Evolutionary conservation across 2,113 vertebrate species (phyloP), one percentile per base, ranked within the genome.

Genomic region (Aspiorhynchus laticeps): DNA sequence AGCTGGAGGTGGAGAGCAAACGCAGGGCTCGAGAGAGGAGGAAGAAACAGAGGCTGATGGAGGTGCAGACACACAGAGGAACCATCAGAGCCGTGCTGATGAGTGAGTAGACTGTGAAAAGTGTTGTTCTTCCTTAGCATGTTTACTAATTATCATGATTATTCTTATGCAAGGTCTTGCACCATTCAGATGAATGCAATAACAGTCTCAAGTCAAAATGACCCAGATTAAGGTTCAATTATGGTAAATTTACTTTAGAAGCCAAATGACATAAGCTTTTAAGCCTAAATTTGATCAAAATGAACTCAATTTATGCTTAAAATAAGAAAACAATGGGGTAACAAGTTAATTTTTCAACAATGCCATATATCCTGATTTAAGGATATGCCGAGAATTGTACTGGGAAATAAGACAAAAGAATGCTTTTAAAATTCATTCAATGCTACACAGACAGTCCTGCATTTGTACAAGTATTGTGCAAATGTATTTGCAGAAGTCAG

Each of bases 41-140:
- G 88, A 95, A 93, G 93, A 95, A 91, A 21, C 94, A 95, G 90
- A 93, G 94, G 85, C 91, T 93, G 87, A 94, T 94, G 92, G 95
- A 95, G 88, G 89, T 67, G 1, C 93, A 93, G 91, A 86, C 91
- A 33, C 95, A 94, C 87, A 92, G 90, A 89, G 91, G 88, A 17
- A 91, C 88, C 87, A 93, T 95, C 83, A 93, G 89, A 90, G 90
- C 91, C 4, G 88, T 92, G 67, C 87, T 95, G 7, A 92, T 48
- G 51, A 92, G 95, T 95, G 83, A 94, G 94, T 93, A 61, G 24
- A 17, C 15, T 36, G 67, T 19, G 31, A 71, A 69, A 69, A 36
- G 67, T 71, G 31, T 2, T 36, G 67, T 7, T 71, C 36, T 73
- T 73, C 21, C 19, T 73, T 11, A 6, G 4, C 1, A 12, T 38